Evolutionary conservation across 2,113 vertebrate genomes (phyloP).

Genomic region (Lucifuga dentata): DNA sequence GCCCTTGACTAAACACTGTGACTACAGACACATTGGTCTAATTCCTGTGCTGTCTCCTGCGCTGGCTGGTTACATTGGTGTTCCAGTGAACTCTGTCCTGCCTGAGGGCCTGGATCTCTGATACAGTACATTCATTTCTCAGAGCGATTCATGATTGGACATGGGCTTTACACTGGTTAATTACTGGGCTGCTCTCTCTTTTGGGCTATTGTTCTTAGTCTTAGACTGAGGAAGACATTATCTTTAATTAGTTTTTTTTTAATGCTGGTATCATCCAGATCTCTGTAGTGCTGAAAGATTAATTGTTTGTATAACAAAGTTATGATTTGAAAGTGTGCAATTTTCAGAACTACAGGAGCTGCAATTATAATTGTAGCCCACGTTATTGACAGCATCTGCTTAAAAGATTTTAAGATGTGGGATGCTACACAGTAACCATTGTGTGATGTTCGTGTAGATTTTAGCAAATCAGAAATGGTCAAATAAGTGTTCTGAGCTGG

Average conservation of each 20-base stretch:
- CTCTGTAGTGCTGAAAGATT: too few relatives aligned
- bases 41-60: constrained; percentile 26
- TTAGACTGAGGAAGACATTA: constrained; percentile 21
- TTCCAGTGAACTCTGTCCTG: constrained; percentile 53
- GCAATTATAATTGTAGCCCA: too few relatives aligned
- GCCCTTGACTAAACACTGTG: constrained; percentile 49
- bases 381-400: too few relatives aligned
- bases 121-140: constrained; percentile 57
- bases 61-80: constrained; percentile 54
- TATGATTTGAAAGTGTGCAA: too few relatives aligned
- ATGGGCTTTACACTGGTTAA: constrained; percentile 11
- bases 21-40: constrained; percentile 41
- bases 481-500: too few relatives aligned
- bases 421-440: too few relatives aligned
- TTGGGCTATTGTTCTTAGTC: not conserved
- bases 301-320: too few relatives aligned
- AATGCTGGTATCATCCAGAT: constrained; percentile 1
- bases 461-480: too few relatives aligned
- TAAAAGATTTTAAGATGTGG: too few relatives aligned
- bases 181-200: not conserved
- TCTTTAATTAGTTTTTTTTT: constrained; percentile 11
- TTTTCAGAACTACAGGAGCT: too few relatives aligned
- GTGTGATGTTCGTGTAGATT: too few relatives aligned
- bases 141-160: constrained; percentile 65
- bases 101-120: constrained; percentile 49